Evolutionary conservation across 2,888 invertebrate genomes (phyloP), one percentile per base, ranked within the genome.

Genomic region (Cerastis leucographa): DNA sequence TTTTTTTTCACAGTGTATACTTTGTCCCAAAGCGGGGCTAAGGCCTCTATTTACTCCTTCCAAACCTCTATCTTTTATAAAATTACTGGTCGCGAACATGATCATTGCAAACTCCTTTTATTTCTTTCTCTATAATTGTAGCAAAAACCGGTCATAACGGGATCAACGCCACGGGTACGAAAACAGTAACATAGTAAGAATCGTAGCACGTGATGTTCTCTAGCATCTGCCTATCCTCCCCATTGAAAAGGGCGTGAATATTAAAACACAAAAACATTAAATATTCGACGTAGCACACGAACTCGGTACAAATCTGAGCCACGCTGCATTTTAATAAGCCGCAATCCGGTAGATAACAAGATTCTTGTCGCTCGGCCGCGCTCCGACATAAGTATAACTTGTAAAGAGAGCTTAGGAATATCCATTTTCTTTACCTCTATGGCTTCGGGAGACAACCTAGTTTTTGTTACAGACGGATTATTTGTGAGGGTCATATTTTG

Each of bases 361-460:
- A 87, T 86, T 71, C 51, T 40, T 61, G 74, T 19, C 86, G 88
- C 65, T 66, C 84, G 82, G 66, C 73, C 64, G 86, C 73, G 66
- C 67, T 62, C 61, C 12, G 61, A 83, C 64, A 68, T 72, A 80
- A 35, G 29, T 77, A 74, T 64, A 72, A 11, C 72, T 81, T 77
- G 72, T 74, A 61, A 35, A 35, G 42, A 1, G 12, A 77, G 87
- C 78, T 85, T 70, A 73, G 74, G 56, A 76, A 80, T 76, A 80
- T 80, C 75, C 78, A 83, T 85, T 87, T 83, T 86, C 78, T 83
- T 72, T 70, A 69, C 56, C 87, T 69, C 25, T 68, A 77, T 12
- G 87, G 84, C 76, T 87, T 87, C 87, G 14, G 12, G 2, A 25
- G 65, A 72, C 74, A 87, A 77, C 86, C 88, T 77, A 84, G 73